A percentile compares a stretch with the other conserved stretches of the same genome.
These are phyloP conservation scores for Agrotis segetum DNA, from an alignment of 2,888 invertebrate genomes.

Conservation along the genomic window DNA sequence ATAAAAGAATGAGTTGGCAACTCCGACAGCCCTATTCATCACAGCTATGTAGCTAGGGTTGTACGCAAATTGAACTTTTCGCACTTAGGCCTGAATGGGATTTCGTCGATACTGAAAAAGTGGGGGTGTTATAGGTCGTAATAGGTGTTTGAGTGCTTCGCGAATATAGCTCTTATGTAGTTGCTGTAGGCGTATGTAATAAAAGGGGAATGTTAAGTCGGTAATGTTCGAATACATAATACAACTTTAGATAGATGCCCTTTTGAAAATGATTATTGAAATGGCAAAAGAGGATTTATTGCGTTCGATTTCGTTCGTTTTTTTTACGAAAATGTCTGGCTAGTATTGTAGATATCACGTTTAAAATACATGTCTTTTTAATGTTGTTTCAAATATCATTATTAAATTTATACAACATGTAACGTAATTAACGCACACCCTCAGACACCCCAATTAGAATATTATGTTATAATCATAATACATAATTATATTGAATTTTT, in stretches of 20 bases:
- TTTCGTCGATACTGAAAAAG: slow-evolving; percentile 60
- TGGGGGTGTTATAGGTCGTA: slow-evolving; percentile 47
- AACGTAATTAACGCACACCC: too few relatives aligned
- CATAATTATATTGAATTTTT: too few relatives aligned
- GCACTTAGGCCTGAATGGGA: slow-evolving; percentile 58
- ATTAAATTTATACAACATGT: too few relatives aligned
- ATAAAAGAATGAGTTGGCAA: slow-evolving; percentile 86
- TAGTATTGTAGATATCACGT: too few relatives aligned
- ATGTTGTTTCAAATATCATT: too few relatives aligned
- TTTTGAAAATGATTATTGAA: slow-evolving; percentile 26
- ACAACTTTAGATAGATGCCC: background rate
- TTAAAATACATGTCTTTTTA: too few relatives aligned
- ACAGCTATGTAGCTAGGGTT: slow-evolving; percentile 52
- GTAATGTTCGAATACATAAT: slow-evolving; percentile 16
- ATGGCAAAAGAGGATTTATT: slow-evolving; percentile 1
- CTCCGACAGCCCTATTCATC: slow-evolving; percentile 77
- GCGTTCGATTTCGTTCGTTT: background rate
- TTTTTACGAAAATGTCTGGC: background rate
- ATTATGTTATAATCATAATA: too few relatives aligned
- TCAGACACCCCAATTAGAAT: too few relatives aligned
- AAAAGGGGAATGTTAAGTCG: slow-evolving; percentile 8
- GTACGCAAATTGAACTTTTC: slow-evolving; percentile 68
- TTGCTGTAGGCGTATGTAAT: slow-evolving; percentile 32
- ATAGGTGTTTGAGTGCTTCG: slow-evolving; percentile 54
- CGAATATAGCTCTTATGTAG: slow-evolving; percentile 37